Conservation (phyloP, 2,888 invertebrate genomes). For the Dyspetes luteomarginatus region DNA sequence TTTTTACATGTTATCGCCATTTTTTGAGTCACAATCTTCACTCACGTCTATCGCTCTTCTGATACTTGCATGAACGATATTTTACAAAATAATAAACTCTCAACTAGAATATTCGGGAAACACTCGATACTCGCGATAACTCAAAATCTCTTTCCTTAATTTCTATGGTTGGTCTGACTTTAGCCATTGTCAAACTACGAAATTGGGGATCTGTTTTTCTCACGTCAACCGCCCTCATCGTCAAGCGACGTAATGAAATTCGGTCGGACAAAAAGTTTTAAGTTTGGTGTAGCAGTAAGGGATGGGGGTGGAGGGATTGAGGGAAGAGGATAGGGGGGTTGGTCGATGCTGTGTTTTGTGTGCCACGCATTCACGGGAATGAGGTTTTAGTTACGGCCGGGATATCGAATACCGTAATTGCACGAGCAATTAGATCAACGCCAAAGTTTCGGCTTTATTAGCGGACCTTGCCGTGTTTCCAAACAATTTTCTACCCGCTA, state of each 20-base stretch:
- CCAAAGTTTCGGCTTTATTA: constrained; percentile 74
- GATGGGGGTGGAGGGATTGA: not conserved
- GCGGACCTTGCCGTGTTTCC: constrained; percentile 63
- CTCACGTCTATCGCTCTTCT: too few relatives aligned
- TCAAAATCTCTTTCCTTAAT: too few relatives aligned
- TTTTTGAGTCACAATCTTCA: too few relatives aligned
- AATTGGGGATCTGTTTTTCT: not conserved
- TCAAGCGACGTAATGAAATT: constrained; percentile 19
- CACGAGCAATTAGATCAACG: constrained; percentile 76
- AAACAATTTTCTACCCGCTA: not conserved
- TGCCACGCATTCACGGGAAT: too few relatives aligned
- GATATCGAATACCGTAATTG: constrained; percentile 57
- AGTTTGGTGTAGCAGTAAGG: not conserved
- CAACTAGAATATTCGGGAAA: too few relatives aligned
- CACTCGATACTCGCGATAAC: too few relatives aligned
- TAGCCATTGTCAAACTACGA: not conserved
- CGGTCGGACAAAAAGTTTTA: constrained; percentile 3
- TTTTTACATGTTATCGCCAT: too few relatives aligned
- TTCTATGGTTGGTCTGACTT: too few relatives aligned
- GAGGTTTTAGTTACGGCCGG: constrained; percentile 37
- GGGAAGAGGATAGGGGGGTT: not conserved
- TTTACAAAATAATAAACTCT: too few relatives aligned
- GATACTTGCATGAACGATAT: too few relatives aligned
- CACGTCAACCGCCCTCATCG: not conserved
- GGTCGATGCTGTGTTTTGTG: too few relatives aligned